Evolutionary conservation across 1,140 invertebrate species (phyloP), one percentile per base, ranked within the genome.

Genomic region (Nymphalis io): DNA sequence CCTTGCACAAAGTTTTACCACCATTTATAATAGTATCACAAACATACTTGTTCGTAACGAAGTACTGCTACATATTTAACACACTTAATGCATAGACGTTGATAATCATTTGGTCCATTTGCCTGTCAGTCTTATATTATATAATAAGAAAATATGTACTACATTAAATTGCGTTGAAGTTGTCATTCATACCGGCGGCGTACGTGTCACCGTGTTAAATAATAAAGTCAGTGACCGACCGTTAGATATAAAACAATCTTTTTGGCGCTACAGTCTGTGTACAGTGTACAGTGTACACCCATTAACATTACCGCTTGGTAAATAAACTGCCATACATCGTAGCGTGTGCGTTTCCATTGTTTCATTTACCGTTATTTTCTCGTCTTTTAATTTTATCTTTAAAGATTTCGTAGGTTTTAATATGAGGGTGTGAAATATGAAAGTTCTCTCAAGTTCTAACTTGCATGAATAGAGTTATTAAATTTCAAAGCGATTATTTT

Each of bases 191-290:
- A 20, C 18, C 20, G 51, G n/a, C 20, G 51, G n/a, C 23, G 15
- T 48, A 62, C 60, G 44, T 55, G 33, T 62, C 18, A 8, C 16
- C 18, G 27, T 33, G 27, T 42, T n/a, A 42, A 46, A 39, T n/a
- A 55, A 55, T 46, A 39, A 38, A 55, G 73, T 72, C 65, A 74
- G 55, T 62, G 70, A 72, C 63, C 60, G 57, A 73, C 82, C 77
- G 82, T 81, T 82, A 81, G 75, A 59, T 79, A 67, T 75, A 72
- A 78, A 79, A 81, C 75, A 65, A 81, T 79, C 71, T 81, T 84
- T 84, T 84, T 84, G 82, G 81, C 82, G 80, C 79, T 77, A 76
- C 65, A 53, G 27, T 60, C 65, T 64, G 42, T 64, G 61, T 46
- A 46, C 21, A 42, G 23, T 39, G 53, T 76, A 20, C 10, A 51